phyloP scores from a whole-genome alignment of 2,113 vertebrate genomes.

The Psettodes erumei region DNA sequence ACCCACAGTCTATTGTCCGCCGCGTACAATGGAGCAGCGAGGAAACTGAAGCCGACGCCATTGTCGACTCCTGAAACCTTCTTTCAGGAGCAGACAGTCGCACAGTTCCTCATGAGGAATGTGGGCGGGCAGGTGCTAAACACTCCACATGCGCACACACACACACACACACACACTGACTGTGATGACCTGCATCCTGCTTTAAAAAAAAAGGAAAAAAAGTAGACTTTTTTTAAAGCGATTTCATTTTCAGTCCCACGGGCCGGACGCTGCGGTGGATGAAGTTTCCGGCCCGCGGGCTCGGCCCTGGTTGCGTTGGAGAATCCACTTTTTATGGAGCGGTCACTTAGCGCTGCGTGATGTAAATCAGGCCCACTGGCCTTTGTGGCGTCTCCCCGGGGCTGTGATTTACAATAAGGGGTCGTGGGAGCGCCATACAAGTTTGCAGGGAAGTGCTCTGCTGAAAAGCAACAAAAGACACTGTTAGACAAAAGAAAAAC shows the following conservation, averaged over 20 bases:
- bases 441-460: not conserved
- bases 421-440: conserved; percentile 26
- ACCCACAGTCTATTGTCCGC: conserved; percentile 52
- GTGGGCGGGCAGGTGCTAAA: conserved; percentile 39
- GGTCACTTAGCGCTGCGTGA: conserved; percentile 35
- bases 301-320: not conserved
- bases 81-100: conserved; percentile 1
- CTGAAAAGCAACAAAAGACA: not conserved
- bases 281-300: conserved; percentile 42
- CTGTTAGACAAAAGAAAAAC: not conserved
- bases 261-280: conserved; percentile 1
- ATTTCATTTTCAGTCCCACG: not conserved
- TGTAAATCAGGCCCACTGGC: conserved; percentile 10
- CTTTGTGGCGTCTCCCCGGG: conserved; percentile 20
- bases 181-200: conserved; percentile 2
- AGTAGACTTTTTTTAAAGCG: conserved; percentile 7
- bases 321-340: conserved; percentile 39
- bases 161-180: no score
- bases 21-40: conserved; percentile 39
- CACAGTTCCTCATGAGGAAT: conserved; percentile 41
- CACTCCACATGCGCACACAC: not conserved
- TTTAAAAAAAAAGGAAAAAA: not conserved
- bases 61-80: conserved; percentile 40
- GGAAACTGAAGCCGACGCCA: conserved; percentile 62
- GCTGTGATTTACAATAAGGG: conserved; percentile 43